Percentiles rank a stretch among this genome's conserved stretches.
These are phyloP conservation scores for Pygocentrus nattereri DNA, from an alignment of 2,797 vertebrate genomes.

Conservation along the genomic window DNA sequence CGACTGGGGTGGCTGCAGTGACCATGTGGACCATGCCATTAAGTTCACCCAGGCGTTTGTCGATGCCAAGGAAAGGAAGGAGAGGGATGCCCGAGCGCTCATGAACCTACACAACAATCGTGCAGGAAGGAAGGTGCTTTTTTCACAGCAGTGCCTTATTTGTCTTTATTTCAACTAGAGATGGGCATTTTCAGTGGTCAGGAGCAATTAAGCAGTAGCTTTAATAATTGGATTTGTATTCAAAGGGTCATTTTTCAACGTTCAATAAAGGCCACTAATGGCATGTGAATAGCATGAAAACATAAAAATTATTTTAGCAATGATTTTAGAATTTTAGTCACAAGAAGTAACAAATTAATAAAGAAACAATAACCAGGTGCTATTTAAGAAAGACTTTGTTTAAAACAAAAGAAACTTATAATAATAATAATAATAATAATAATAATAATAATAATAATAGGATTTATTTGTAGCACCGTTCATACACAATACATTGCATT, in stretches of 20 bases:
- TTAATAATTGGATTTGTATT: not conserved
- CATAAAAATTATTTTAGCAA: not conserved
- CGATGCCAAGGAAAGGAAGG: constrained; percentile 91
- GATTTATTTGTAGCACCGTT: too few relatives aligned
- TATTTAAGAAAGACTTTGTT: not conserved
- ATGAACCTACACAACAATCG: constrained; percentile 98
- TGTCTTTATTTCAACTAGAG: not conserved
- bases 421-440: too few relatives aligned
- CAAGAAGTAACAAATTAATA: not conserved
- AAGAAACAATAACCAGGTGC: not conserved
- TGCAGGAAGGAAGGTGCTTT: constrained; percentile 89
- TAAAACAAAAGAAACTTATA: too few relatives aligned
- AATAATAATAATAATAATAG: too few relatives aligned
- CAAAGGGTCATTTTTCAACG: not conserved
- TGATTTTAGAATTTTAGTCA: too few relatives aligned
- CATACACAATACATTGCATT: too few relatives aligned
- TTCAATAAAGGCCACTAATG: not conserved
- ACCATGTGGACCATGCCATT: constrained; percentile 92
- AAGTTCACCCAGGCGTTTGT: constrained; percentile 91
- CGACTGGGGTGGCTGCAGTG: constrained; percentile 96
- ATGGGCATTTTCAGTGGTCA: not conserved
- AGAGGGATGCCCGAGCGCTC: constrained; percentile 90
- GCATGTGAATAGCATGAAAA: not conserved
- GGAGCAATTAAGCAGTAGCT: not conserved
- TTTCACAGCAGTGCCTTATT: too few relatives aligned